Base-by-base conservation (phyloP, 1,140 invertebrate genomes). In the Pachypsylla venusta region DNA sequence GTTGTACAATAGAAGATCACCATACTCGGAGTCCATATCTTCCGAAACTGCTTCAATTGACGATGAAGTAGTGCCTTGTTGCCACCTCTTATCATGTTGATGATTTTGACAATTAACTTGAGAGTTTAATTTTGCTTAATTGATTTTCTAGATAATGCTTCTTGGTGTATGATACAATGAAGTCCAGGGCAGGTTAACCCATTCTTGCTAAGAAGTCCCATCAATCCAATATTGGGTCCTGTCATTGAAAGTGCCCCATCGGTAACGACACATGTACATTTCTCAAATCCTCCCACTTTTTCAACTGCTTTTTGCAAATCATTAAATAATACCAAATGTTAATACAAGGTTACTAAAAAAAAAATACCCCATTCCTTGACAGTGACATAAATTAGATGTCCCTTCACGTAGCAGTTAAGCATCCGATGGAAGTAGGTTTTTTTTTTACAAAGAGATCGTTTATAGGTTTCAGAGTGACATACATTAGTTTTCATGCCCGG, bases 161-260 rank as follows among this genome's bases (percentile, higher is more conserved):
- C 64, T 53, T 64, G 61, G 53, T 64, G 62, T 57, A 63, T 59
- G 25, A 61, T 64, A 39, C 62, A 65, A 54, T 64, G 60, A 26
- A 64, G 56, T 58, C 40, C 56, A 27, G 57, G 62, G 39, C 62
- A 63, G 40, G 28, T 57, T 56, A 62, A 53, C 28, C 53, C 53
- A 59, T 63, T 64, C 54, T 61, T 10, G 53, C 57, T 25, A 27
- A 64, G 55, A 25, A 64, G 42, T 39, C 58, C 53, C 40, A 55
- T 27, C 28, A 63, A 63, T 61, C 54, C 60, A 40, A 25, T 48
- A 20, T 54, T 57, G 53, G 53, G 61, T 19, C 62, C 63, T 54
- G 59, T 60, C 63, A 64, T 64, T 56, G 60, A 22, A 63, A 25
- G 40, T 13, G 60, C 62, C 54, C 53, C 53, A 59, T 64, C 60